Evolutionary conservation across 2,113 vertebrate species (phyloP), one percentile per base, ranked within the genome.

Genomic region (Myiozetetes cayanensis): DNA sequence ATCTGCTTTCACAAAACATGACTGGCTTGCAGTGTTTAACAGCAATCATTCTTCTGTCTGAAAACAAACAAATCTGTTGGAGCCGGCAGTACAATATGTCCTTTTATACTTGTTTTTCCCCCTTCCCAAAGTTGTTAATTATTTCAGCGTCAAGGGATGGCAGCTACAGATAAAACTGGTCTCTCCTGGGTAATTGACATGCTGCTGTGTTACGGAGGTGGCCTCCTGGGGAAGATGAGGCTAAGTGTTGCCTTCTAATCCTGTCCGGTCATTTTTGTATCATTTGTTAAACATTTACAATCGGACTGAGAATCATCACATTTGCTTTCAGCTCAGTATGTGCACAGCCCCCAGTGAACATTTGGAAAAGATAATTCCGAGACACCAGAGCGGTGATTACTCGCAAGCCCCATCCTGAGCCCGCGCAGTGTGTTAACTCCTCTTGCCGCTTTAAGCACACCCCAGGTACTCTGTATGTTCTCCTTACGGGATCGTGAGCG

Each of bases 301-400:
- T 85, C 68, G 80, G 56, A 88, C 70, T 77, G 86, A 93, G 93
- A 94, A 75, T 93, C 41, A 52, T 93, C 68, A 18, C 58, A 46
- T 94, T 92, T 97, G 52, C 90, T 95, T 96, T 96, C 90, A 95
- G 85, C 90, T 93, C 72, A 90, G 79, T 93, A 41, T 90, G 88
- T 89, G 79, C 76, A 63, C 65, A 86, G 72, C 62, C 85, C 78
- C 83, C 68, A 88, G 47, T 92, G 88, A 96, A 72, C 85, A 85
- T 93, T 96, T 89, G 90, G 94, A 89, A 94, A 89, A 81, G 79
- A 63, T 94, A 96, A 95, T 97, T 96, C 68, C 0, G 9, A 85
- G 85, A 55, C 59, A 86, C 50, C 68, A 52, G 82, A 85, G 68
- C 27, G 68, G 44, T 96, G 90, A 94, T 95, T 95, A 65, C 77